These are phyloP conservation scores for Eurytoma californica DNA, from an alignment of 2,888 invertebrate genomes.

Conservation along the genomic window DNA sequence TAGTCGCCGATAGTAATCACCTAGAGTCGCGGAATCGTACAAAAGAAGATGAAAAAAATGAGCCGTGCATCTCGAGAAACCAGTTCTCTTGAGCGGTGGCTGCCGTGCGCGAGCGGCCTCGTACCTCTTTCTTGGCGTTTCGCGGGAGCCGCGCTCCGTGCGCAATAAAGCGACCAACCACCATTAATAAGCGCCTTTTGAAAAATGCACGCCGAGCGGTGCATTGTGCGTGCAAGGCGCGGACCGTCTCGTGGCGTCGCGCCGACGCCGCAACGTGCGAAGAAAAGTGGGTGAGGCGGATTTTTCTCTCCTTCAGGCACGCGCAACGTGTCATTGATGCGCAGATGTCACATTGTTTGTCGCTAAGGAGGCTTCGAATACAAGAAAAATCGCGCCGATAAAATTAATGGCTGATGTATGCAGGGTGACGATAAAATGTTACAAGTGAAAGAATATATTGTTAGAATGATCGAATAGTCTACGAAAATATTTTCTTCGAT, in stretches of 20 bases:
- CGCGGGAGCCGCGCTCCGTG: not conserved
- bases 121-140: constrained; percentile 34
- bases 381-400: not conserved
- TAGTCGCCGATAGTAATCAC: constrained; percentile 23
- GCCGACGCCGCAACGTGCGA: not conserved
- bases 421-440: not conserved
- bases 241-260: not conserved
- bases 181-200: constrained; percentile 26
- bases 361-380: not conserved
- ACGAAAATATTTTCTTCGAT: not conserved
- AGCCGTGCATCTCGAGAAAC: constrained; percentile 29
- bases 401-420: not conserved
- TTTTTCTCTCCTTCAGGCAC: constrained; percentile 3
- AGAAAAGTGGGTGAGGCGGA: constrained; percentile 46
- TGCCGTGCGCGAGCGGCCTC: constrained; percentile 27
- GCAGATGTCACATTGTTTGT: constrained; percentile 23
- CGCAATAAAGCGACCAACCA: constrained; percentile 33
- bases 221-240: not conserved
- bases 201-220: constrained; percentile 12
- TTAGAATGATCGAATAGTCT: too few relatives aligned
- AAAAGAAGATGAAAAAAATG: not conserved
- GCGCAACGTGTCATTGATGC: constrained; percentile 1
- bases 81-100: constrained; percentile 24
- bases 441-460: not conserved
- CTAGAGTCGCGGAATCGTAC: constrained; percentile 2